A percentile compares a stretch with the other conserved stretches of the same genome.
These are phyloP conservation scores for Macrochelys suwanniensis DNA, from an alignment of 2,797 vertebrate species.

Conservation along the genomic window DNA sequence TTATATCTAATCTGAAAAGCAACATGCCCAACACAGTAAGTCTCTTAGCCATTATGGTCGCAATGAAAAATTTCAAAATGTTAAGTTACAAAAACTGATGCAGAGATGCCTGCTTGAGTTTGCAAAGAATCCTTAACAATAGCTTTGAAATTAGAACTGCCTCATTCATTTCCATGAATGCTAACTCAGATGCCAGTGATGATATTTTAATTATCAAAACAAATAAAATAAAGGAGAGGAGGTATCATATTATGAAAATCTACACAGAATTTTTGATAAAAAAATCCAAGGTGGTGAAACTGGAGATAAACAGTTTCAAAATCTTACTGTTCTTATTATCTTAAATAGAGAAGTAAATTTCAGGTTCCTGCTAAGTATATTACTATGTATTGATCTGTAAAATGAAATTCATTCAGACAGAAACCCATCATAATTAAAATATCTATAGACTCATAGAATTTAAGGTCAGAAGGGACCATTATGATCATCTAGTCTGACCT, in stretches of 20 bases:
- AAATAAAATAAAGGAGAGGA: background rate
- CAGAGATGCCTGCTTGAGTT: background rate
- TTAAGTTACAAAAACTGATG: background rate
- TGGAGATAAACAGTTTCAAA: background rate
- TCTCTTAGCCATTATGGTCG: background rate
- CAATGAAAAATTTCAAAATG: background rate
- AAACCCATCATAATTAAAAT: background rate
- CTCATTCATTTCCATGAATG: background rate
- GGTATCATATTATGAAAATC: background rate
- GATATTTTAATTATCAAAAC: background rate
- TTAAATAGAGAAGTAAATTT: background rate
- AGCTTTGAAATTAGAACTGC: background rate
- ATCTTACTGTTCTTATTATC: background rate
- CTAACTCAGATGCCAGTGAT: background rate
- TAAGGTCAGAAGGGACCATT: too few relatives aligned
- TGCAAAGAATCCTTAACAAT: background rate
- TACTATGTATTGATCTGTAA: background rate
- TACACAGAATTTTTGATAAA: background rate
- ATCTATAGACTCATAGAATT: too few relatives aligned
- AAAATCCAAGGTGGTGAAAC: fast-evolving
- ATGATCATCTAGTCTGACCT: too few relatives aligned
- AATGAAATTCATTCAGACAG: background rate
- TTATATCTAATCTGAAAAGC: background rate
- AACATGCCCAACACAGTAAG: background rate
- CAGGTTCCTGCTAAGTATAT: background rate